Conservation (phyloP, 2,888 invertebrate genomes). For the Ferrisia virgata region DNA sequence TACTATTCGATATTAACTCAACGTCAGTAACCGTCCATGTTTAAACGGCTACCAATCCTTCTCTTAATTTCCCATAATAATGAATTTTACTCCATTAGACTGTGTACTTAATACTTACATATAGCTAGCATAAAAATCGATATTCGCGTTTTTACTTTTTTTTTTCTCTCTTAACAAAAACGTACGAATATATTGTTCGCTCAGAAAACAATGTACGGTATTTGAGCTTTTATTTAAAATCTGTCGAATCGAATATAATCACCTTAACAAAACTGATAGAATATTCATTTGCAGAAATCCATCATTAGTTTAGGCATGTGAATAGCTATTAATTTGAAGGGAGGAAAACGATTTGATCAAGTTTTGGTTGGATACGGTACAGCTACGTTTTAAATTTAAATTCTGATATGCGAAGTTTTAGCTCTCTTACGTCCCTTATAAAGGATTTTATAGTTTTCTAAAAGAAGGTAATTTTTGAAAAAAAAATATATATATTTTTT, state of each 20-base stretch:
- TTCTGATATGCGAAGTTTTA: too few relatives aligned
- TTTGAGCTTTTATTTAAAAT: neutral
- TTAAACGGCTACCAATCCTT: neutral
- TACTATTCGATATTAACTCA: slow-evolving; percentile 33
- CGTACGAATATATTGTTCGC: too few relatives aligned
- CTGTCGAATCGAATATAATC: neutral
- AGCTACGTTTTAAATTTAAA: too few relatives aligned
- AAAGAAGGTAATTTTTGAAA: too few relatives aligned
- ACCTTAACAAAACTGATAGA: neutral
- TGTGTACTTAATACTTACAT: neutral
- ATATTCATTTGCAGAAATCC: too few relatives aligned
- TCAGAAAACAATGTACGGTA: neutral
- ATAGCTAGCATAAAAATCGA: neutral
- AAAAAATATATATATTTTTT: too few relatives aligned
- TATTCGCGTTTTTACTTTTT: neutral
- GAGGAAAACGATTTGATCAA: too few relatives aligned
- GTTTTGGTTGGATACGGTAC: too few relatives aligned
- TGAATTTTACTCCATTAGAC: neutral
- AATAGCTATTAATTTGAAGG: too few relatives aligned
- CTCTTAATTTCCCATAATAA: neutral
- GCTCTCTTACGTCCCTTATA: too few relatives aligned
- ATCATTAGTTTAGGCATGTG: too few relatives aligned
- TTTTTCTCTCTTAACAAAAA: neutral
- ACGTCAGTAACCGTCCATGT: slow-evolving; percentile 33
- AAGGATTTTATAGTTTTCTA: too few relatives aligned